Base-by-base conservation (phyloP, 2,888 invertebrate species). In the Oscheius sp. region DNA sequence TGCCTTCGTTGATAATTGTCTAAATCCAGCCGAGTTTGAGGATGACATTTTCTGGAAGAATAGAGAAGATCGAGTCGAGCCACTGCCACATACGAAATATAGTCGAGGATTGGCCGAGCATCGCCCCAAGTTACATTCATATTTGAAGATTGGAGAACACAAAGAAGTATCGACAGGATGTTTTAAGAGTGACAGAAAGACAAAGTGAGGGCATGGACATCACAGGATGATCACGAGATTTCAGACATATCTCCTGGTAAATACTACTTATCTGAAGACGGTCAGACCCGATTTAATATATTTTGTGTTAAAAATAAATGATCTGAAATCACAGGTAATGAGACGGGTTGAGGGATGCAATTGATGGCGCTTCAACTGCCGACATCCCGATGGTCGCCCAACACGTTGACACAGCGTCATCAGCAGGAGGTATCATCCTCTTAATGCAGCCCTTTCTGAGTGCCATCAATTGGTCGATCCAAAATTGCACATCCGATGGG, bases 111-210 rank as follows among this genome's bases (percentile, higher is more conserved):
- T 79, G 0, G 70, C 75, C 18, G 79, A 78, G 41, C 83, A 83
- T 69, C 69, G 73, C 12, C 83, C 83, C 46, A 76, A 80, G 46
- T 76, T 83, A 25, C 83, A 83, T 56, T 79, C 83, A n/a, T 83
- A 81, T 46, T 76, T 83, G 9, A 69, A 69, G 46, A 75, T 82
- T 12, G 76, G 77, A 58, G 72, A 72, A n/a, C 69, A 76, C 6
- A 29, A 49, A 0, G 43, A 63, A 56, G 12, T 23, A 1, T n/a
- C 45, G 1, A 7, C 23, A 6, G 58, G 45, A 9, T 69, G 69
- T 41, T 56, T 56, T 6, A 25, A 12, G 2, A 56, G 23, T 9
- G n/a, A 35, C n/a, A 35, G 43, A 41, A 41, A 12, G 13, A 69
- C 53, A 25, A 69, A 41, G 69, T 69, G 29, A 35, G 68, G 13